Evolutionary conservation across 2,888 invertebrate species (phyloP), one percentile per base, ranked within the genome.

Genomic region (Arctia plantaginis): DNA sequence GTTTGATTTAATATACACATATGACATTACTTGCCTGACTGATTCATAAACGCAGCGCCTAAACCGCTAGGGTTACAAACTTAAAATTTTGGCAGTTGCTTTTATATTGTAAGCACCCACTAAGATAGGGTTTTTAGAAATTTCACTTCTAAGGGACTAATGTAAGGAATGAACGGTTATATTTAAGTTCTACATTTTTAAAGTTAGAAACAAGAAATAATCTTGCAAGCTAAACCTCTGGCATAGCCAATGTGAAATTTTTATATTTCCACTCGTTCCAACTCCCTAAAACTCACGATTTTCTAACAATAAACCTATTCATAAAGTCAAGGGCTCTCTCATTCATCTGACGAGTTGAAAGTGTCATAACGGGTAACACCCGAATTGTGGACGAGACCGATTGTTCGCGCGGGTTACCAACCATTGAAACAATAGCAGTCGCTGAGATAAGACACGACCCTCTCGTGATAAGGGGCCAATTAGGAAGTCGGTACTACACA

Each of bases 391-490:
- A 55, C 59, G 33, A 39, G 39, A 69, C 27, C 27, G 66, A 59
- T 64, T 73, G 69, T 73, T 73, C 30, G 59, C 66, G 66, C 65
- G 27, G 62, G 47, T 59, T 70, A 35, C 69, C 68, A 39, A 55
- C 66, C 69, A 66, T 74, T 74, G 39, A 70, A 39, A 74, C 59
- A 70, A 70, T 27, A 66, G 71, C 41, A 35, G 51, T 59, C 44
- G 6, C 6, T 18, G 62, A 74, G 74, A 74, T 74, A 74, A 74
- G 71, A 47, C 74, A 74, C 74, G 74, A n/a, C 44, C 51, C 72
- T 47, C 74, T 71, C 41, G 23, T 3, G 47, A 27, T 64, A 62
- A 74, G 47, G 44, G 18, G 47, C 12, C 70, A 47, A 68, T 74
- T 71, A 71, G 67, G 39, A 68, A 68, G 74, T 70, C 30, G 66